Conservation (phyloP, 2,113 vertebrate genomes). For the Dicrurus megarhynchus region DNA sequence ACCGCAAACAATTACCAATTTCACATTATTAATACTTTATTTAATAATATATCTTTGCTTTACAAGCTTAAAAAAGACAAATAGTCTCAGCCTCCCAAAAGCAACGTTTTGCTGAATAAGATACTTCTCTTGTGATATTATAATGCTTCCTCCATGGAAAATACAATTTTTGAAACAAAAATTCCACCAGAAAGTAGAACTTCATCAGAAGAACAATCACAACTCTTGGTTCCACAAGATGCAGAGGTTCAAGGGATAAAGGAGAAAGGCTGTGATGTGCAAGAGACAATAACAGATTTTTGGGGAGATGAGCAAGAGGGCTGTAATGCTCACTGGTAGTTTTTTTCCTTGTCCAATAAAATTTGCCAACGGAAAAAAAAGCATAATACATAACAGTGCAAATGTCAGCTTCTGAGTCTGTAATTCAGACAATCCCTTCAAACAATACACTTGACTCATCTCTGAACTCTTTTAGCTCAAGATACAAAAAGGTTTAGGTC, state of each 20-base stretch:
- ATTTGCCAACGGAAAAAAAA: neutral
- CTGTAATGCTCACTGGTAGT: neutral
- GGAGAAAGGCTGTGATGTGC: neutral
- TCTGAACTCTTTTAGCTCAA: neutral
- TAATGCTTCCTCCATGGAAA: neutral
- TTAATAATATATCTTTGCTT: neutral
- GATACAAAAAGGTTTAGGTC: neutral
- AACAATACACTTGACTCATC: neutral
- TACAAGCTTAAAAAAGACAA: neutral
- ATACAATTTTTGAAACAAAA: neutral
- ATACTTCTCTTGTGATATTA: neutral
- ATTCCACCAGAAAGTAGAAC: neutral
- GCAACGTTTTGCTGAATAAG: neutral
- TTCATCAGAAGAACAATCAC: neutral
- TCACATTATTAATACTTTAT: neutral
- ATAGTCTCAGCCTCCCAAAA: neutral
- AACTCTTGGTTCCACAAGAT: neutral
- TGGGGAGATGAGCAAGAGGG: neutral
- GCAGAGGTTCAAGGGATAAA: neutral
- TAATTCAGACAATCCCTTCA: neutral
- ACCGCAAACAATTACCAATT: neutral
- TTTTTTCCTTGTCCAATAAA: neutral
- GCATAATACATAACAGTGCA: neutral
- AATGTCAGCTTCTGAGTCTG: neutral
- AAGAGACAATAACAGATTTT: neutral